Conservation (phyloP, 2,113 vertebrate species). For the Benitochromis conjunctus region DNA sequence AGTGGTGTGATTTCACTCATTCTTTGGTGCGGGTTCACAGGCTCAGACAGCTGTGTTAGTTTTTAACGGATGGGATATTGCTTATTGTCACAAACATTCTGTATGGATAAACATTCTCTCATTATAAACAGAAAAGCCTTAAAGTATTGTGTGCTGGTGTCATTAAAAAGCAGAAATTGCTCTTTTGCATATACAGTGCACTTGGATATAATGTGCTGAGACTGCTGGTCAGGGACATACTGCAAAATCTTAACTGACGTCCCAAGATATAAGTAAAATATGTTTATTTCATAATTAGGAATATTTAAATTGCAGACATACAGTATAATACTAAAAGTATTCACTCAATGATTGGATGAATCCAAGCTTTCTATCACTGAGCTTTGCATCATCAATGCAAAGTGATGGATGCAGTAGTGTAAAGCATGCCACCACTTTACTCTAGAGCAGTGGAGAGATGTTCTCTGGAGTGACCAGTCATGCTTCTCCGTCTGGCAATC, state of each 20-base stretch:
- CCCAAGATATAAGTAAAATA: not conserved
- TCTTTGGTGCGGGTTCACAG: not conserved
- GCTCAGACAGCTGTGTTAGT: slow-evolving; percentile 47
- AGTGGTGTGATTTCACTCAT: not conserved
- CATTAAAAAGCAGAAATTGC: not conserved
- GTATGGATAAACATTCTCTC: slow-evolving; percentile 35
- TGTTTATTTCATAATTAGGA: no score
- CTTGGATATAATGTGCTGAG: not conserved
- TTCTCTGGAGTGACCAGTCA: no score
- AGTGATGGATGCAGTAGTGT: no score
- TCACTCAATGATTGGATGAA: no score
- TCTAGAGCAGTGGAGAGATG: no score
- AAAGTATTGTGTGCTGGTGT: not conserved
- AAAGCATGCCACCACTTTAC: no score
- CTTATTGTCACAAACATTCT: slow-evolving; percentile 28
- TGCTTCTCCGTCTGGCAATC: no score
- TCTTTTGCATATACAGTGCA: not conserved
- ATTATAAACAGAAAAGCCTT: slow-evolving; percentile 18
- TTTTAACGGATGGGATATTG: slow-evolving; percentile 29
- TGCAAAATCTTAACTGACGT: not conserved
- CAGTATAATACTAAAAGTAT: not conserved
- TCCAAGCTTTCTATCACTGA: no score
- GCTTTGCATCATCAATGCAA: no score
- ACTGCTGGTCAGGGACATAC: not conserved
- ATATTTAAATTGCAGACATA: not conserved